Evolutionary conservation across 2,888 invertebrate genomes (phyloP), one percentile per base, ranked within the genome.

Genomic region (Creontiades dilutus): DNA sequence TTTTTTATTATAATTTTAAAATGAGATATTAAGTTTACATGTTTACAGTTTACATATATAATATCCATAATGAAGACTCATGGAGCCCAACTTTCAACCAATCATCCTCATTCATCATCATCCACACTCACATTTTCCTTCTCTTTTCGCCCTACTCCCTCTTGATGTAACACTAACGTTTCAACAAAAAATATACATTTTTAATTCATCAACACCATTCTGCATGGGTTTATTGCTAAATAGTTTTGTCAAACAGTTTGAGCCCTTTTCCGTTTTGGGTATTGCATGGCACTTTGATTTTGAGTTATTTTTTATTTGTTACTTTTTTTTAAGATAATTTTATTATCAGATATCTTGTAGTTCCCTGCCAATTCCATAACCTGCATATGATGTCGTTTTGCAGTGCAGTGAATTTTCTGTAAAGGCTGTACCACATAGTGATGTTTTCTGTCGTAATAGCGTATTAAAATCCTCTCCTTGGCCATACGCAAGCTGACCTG

Each of bases 381-480:
- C 57, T 57, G 57, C 57, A n/a, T 57, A 1, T 57, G 57, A 57
- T 57, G 16, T 16, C 16, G 57, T 7, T 57, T 57, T 57, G 57
- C n/a, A 14, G 52, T 57, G 57, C 57, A n/a, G 57, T 16, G 57
- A 14, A 7, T 16, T n/a, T 7, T 57, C 19, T 57, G 57, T 57
- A 57, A 57, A 57, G 57, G 57, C 57, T 57, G 57, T 7, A 57
- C 19, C 57, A 57, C 57, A n/a, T n/a, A 57, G n/a, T 57, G 57
- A 57, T n/a, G 57, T n/a, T 57, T 2, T 4, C 2, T 37, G 37
- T 37, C 7, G 37, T 37, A 37, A 37, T 37, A 37, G 37, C 7
- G 37, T 37, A 37, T 4, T 37, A 37, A n/a, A n/a, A n/a, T n/a
- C 37, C 37, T 37, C 37, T 37, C 37, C 37, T 37, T 37, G 37